phyloP scores from a whole-genome alignment of 2,888 invertebrate genomes.

The Neoascia interrupta region DNA sequence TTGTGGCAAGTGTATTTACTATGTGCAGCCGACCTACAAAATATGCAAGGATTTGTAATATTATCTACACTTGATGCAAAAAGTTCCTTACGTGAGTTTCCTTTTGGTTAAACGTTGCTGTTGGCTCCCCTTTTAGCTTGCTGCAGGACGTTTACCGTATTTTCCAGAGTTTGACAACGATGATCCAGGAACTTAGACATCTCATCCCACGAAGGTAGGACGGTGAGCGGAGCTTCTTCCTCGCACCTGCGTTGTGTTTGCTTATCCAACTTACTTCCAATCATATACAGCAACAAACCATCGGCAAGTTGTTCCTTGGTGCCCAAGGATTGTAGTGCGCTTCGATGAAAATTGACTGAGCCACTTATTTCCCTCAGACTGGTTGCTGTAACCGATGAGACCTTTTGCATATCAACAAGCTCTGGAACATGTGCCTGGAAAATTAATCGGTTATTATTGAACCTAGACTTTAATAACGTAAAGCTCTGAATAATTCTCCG shows the following conservation, averaged over 20 bases:
- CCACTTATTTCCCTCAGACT: neutral
- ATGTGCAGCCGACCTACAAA: neutral
- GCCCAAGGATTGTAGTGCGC: neutral
- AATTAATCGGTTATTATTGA: constrained; percentile 8
- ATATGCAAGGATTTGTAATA: neutral
- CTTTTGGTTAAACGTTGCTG: neutral
- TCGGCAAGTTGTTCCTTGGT: neutral
- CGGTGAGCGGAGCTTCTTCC: too few relatives aligned
- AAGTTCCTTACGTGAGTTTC: neutral
- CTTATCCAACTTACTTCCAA: neutral
- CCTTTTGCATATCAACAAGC: constrained; percentile 8
- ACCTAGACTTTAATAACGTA: too few relatives aligned
- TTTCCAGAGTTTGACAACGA: constrained; percentile 14
- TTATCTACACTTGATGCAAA: too few relatives aligned
- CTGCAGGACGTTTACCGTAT: neutral
- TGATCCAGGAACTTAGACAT: constrained; percentile 4
- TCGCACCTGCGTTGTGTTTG: neutral
- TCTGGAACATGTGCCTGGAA: constrained; percentile 26
- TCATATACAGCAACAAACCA: neutral
- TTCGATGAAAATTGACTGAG: neutral
- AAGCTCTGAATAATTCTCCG: constrained; percentile 11
- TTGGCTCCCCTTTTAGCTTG: neutral
- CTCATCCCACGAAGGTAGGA: neutral
- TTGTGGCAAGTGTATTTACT: neutral
- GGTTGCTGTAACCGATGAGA: neutral